Percentiles rank a stretch among this genome's conserved stretches.
Evolutionary conservation across 2,888 invertebrate species (phyloP).

Genomic region (Syrphus vitripennis): DNA sequence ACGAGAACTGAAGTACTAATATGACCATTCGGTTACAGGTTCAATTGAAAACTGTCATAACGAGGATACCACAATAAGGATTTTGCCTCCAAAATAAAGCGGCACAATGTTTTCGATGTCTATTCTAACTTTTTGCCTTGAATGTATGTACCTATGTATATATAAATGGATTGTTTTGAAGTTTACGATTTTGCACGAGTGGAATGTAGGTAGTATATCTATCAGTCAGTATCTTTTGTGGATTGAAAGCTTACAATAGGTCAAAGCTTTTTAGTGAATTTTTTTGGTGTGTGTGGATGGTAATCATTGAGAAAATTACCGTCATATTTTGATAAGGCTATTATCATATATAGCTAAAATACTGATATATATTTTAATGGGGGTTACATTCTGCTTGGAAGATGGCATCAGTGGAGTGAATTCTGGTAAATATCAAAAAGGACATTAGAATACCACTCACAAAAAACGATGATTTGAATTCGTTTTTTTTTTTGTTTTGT

Average conservation of each 20-base stretch:
- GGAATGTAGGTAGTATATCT: background rate
- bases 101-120: constrained; percentile 20
- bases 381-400: too few species aligned
- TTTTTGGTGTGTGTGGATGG: constrained; percentile 45
- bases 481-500: too few species aligned
- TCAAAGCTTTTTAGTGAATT: constrained; percentile 28
- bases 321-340: background rate
- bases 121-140: background rate
- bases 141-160: background rate
- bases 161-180: constrained; percentile 34
- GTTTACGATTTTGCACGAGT: constrained; percentile 17
- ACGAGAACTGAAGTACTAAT: constrained; percentile 13
- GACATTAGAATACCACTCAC: constrained; percentile 4
- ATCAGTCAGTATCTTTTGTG: constrained; percentile 2
- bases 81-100: constrained; percentile 48
- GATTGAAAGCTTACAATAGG: constrained; percentile 29
- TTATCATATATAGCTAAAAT: too few species aligned
- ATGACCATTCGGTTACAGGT: constrained; percentile 40
- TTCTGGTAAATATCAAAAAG: background rate
- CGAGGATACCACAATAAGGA: constrained; percentile 48
- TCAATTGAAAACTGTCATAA: constrained; percentile 57
- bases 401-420: too few species aligned
- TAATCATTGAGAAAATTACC: constrained; percentile 23
- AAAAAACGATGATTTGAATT: too few species aligned
- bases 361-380: too few species aligned